A percentile compares a stretch with the other conserved stretches of the same genome.
Conservation (phyloP, 1,140 invertebrate species). For the Hydropsyche tenuis region DNA sequence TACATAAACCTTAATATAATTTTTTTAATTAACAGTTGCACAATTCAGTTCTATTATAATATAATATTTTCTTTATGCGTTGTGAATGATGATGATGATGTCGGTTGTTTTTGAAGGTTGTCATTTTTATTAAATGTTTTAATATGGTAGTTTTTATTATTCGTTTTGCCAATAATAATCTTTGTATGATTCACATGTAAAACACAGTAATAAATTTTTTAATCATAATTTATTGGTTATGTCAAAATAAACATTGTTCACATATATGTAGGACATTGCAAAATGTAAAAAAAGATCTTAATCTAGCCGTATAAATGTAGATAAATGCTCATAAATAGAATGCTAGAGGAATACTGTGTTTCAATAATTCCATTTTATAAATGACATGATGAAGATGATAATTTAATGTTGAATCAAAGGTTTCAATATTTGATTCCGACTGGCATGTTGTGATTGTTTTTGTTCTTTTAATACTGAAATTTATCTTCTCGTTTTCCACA, state of each 20-base stretch:
- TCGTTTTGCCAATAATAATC: too few species aligned
- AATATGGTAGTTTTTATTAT: too few species aligned
- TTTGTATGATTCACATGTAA: too few species aligned
- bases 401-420: not conserved
- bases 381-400: conserved; percentile 33
- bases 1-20: too few species aligned
- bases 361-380: conserved; percentile 5
- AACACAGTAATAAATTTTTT: not conserved
- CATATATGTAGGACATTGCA: conserved; percentile 48
- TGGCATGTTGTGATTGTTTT: not conserved
- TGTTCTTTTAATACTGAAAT: not conserved
- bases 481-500: too few species aligned
- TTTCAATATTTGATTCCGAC: not conserved
- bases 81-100: not conserved
- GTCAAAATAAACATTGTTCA: conserved; percentile 45
- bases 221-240: conserved; percentile 49
- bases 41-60: not conserved
- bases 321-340: conserved; percentile 50
- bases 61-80: not conserved
- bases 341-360: conserved; percentile 48
- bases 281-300: conserved; percentile 45
- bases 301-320: conserved; percentile 43
- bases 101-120: not conserved
- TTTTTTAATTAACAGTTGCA: too few species aligned
- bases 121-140: too few species aligned